A percentile compares a stretch with the other conserved stretches of the same genome.
Evolutionary conservation across 2,888 invertebrate genomes (phyloP).

Genomic region (Argyresthia goedartella): DNA sequence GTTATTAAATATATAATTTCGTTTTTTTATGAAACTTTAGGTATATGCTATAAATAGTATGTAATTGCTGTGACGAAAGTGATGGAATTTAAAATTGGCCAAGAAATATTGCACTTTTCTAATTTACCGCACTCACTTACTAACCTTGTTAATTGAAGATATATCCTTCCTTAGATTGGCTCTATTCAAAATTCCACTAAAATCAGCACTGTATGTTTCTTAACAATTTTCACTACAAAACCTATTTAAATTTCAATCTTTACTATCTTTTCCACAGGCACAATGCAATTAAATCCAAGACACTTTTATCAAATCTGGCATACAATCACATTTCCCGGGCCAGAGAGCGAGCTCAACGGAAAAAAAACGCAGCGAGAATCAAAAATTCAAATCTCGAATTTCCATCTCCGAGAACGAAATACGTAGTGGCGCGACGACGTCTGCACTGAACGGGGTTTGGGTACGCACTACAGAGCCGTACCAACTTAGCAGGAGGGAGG

Average conservation of each 20-base stretch:
- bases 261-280: not conserved
- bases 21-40: too few species aligned
- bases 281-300: not conserved
- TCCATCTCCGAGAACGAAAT: slow-evolving; percentile 11
- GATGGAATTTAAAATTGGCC: too few species aligned
- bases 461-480: slow-evolving; percentile 38
- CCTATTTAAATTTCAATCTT: not conserved
- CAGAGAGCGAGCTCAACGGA: not conserved
- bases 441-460: slow-evolving; percentile 22
- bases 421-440: slow-evolving; percentile 18
- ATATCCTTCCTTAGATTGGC: too few species aligned
- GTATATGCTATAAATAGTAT: too few species aligned
- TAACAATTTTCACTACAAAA: too few species aligned
- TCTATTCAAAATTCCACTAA: too few species aligned
- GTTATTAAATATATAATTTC: too few species aligned
- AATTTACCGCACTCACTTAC: too few species aligned
- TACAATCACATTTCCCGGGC: not conserved
- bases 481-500: not conserved
- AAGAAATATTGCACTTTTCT: too few species aligned
- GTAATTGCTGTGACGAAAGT: too few species aligned
- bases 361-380: not conserved
- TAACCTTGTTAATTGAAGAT: too few species aligned
- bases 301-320: not conserved
- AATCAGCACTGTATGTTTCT: too few species aligned
- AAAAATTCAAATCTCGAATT: slow-evolving; percentile 6